A percentile compares a stretch with the other conserved stretches of the same genome.
Evolutionary conservation across 2,888 invertebrate genomes (phyloP).

Genomic region (Drosophila stalkeri): DNA sequence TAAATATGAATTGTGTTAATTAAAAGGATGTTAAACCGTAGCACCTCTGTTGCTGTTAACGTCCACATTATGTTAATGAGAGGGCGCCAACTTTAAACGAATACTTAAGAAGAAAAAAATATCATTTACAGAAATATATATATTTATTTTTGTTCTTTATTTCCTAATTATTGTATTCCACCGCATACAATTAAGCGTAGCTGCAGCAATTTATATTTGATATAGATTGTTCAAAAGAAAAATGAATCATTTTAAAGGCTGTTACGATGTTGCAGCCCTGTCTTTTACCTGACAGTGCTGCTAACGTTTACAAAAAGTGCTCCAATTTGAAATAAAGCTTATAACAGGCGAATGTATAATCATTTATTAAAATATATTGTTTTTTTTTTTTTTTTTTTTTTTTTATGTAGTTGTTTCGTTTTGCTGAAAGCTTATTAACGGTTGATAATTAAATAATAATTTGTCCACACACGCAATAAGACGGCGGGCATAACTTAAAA

Average conservation of each 20-base stretch:
- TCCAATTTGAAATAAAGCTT: slow-evolving; percentile 25
- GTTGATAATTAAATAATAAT: slow-evolving; percentile 37
- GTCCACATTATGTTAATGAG: not conserved
- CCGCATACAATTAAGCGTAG: not conserved
- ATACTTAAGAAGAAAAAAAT: slow-evolving; percentile 1
- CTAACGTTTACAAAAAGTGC: not conserved
- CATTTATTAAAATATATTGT: slow-evolving; percentile 66
- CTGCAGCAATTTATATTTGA: not conserved
- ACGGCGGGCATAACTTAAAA: slow-evolving; percentile 50
- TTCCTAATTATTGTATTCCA: slow-evolving; percentile 23
- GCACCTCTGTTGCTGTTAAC: not conserved
- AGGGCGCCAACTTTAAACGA: slow-evolving; percentile 24
- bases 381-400: slow-evolving; percentile 19
- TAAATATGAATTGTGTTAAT: not conserved
- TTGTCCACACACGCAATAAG: slow-evolving; percentile 48
- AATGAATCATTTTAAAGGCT: slow-evolving; percentile 22
- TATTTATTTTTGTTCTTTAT: slow-evolving; percentile 15
- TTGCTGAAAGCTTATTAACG: slow-evolving; percentile 33
- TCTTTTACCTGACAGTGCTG: not conserved
- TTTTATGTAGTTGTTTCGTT: slow-evolving; percentile 37
- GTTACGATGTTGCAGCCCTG: slow-evolving; percentile 41
- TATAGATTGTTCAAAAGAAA: not conserved
- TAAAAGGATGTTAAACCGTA: not conserved
- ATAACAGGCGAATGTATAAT: slow-evolving; percentile 35
- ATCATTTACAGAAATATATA: slow-evolving; percentile 67